Evolutionary conservation across 2,113 vertebrate genomes (phyloP).

Genomic region (Mus pahari): DNA sequence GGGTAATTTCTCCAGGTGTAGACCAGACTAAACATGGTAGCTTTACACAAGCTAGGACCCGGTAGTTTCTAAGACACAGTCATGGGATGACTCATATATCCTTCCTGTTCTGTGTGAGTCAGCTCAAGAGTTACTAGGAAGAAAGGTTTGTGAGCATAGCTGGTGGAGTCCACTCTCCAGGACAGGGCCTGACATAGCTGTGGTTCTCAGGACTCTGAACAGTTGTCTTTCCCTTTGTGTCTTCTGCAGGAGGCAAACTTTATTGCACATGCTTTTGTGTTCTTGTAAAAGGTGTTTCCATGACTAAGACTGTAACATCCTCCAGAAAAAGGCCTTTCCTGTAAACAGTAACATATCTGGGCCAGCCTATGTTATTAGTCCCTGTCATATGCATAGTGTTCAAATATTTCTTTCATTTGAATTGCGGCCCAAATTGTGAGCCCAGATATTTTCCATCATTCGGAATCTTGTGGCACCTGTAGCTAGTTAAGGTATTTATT

Average conservation of each 20-base stretch:
- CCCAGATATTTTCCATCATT: not conserved
- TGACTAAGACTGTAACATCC: not conserved
- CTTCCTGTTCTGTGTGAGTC: not conserved
- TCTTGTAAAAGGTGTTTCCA: not conserved
- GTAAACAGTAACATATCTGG: not conserved
- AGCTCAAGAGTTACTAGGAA: not conserved
- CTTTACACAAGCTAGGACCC: not conserved
- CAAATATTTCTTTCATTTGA: conserved; percentile 5
- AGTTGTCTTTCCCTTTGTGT: not conserved
- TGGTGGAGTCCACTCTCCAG: not conserved
- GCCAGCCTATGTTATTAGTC: not conserved
- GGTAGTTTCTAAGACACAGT: not conserved
- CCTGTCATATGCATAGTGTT: not conserved
- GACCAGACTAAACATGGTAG: not conserved
- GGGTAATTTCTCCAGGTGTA: not conserved
- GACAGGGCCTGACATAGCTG: not conserved
- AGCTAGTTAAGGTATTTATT: not conserved
- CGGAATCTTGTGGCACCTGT: not conserved
- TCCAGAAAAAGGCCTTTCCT: not conserved
- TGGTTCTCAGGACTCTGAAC: not conserved
- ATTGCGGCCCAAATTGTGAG: not conserved
- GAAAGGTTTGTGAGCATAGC: not conserved
- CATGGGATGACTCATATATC: not conserved
- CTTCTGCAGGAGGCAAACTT: not conserved
- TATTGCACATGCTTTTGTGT: not conserved